Conservation (phyloP, 2,797 vertebrate species). For the Brotula barbata region DNA sequence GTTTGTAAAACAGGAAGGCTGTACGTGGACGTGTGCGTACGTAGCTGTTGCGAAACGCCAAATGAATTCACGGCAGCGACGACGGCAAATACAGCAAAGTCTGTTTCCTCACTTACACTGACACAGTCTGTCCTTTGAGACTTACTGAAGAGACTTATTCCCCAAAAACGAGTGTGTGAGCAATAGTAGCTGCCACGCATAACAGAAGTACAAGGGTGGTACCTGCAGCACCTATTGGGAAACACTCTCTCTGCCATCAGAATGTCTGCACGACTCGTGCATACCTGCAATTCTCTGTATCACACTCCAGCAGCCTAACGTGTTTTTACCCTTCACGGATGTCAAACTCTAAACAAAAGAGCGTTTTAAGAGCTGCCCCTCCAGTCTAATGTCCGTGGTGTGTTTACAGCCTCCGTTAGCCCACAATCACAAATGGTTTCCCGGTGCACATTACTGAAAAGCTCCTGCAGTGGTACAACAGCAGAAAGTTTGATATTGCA, state of each 20-base stretch:
- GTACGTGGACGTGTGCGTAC: too few relatives aligned
- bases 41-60: too few relatives aligned
- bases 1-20: not conserved
- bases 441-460: slow-evolving; percentile 32
- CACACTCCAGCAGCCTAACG: slow-evolving; percentile 54
- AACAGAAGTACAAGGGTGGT: slow-evolving; percentile 4
- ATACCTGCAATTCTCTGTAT: slow-evolving; percentile 62
- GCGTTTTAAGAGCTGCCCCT: slow-evolving; percentile 65
- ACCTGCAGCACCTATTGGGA: not conserved
- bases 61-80: not conserved
- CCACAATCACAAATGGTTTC: slow-evolving; percentile 49
- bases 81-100: not conserved
- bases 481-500: slow-evolving; percentile 10
- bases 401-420: slow-evolving; percentile 55
- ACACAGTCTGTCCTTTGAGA: not conserved
- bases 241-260: slow-evolving; percentile 24
- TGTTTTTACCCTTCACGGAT: slow-evolving; percentile 69
- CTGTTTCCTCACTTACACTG: not conserved
- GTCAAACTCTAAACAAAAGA: slow-evolving; percentile 44
- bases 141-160: slow-evolving; percentile 3
- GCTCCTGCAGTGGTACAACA: slow-evolving; percentile 17
- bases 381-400: slow-evolving; percentile 46
- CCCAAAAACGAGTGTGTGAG: not conserved
- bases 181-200: not conserved
- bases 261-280: slow-evolving; percentile 54